Conservation (phyloP, 1,140 invertebrate species). For the Ceratoteleas bidentatus region DNA sequence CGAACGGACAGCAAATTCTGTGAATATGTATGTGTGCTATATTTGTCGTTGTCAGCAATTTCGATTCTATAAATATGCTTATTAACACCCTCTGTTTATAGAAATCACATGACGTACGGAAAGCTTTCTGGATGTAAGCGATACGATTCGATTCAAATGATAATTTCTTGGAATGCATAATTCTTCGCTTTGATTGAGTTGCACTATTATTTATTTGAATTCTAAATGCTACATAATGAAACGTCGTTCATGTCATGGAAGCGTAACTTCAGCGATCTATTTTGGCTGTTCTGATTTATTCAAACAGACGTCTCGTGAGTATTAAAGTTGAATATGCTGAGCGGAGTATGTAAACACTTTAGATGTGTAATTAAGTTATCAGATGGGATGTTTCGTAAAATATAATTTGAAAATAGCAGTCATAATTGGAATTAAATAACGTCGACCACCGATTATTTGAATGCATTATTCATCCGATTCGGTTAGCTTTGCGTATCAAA, state of each 20-base stretch:
- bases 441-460: slow-evolving; percentile 14
- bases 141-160: slow-evolving; percentile 22
- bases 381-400: slow-evolving; percentile 18
- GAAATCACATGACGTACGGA: slow-evolving; percentile 2
- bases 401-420: slow-evolving; percentile 34
- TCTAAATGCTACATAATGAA: slow-evolving; percentile 18
- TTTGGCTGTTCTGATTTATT: slow-evolving; percentile 45
- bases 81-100: slow-evolving; percentile 9
- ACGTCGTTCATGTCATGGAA: slow-evolving; percentile 12
- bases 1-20: not conserved
- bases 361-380: slow-evolving; percentile 40
- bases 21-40: too few relatives aligned
- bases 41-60: too few relatives aligned
- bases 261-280: slow-evolving; percentile 26
- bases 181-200: slow-evolving; percentile 19
- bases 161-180: slow-evolving; percentile 28
- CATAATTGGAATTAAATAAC: slow-evolving; percentile 48
- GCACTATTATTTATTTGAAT: slow-evolving; percentile 40
- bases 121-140: slow-evolving; percentile 8
- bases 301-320: slow-evolving; percentile 30
- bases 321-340: slow-evolving; percentile 43
- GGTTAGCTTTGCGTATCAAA: slow-evolving; percentile 1
- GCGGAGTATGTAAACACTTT: slow-evolving; percentile 37
- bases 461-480: slow-evolving; percentile 26
- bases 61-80: not conserved